Conservation (phyloP, 2,888 invertebrate genomes). For the Pemphredon lugubris region DNA sequence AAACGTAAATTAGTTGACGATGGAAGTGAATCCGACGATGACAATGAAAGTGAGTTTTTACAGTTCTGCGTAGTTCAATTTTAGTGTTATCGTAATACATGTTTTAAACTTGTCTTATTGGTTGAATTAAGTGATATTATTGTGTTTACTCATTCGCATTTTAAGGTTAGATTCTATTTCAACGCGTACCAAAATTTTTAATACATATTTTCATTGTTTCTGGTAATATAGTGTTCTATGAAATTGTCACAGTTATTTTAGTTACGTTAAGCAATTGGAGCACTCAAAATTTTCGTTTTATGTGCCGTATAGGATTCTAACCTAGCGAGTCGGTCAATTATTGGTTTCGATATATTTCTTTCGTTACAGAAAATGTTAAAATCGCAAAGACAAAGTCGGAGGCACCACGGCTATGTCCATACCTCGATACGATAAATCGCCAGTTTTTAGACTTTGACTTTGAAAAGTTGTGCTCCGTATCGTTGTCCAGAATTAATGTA, state of each 20-base stretch:
- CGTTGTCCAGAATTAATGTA: slow-evolving; percentile 98
- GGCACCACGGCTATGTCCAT: slow-evolving; percentile 90
- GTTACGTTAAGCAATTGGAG: too few relatives aligned
- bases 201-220: background rate
- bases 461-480: slow-evolving; percentile 99
- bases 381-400: slow-evolving; percentile 39
- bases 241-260: background rate
- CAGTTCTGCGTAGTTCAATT: background rate
- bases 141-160: slow-evolving; percentile 28
- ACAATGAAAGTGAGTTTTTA: slow-evolving; percentile 69
- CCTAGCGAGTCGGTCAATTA: slow-evolving; percentile 1
- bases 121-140: background rate
- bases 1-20: slow-evolving; percentile 68
- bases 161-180: slow-evolving; percentile 46
- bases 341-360: slow-evolving; percentile 3
- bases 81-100: background rate
- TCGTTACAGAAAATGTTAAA: slow-evolving; percentile 49
- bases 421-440: slow-evolving; percentile 98
- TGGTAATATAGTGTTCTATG: background rate
- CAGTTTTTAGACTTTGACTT: slow-evolving; percentile 99
- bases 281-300: too few relatives aligned
- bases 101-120: slow-evolving; percentile 1
- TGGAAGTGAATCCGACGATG: slow-evolving; percentile 66
- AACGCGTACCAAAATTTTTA: background rate
- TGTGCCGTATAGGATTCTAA: too few relatives aligned